Conservation (phyloP, 2,888 invertebrate genomes). For the Acronicta alni region DNA sequence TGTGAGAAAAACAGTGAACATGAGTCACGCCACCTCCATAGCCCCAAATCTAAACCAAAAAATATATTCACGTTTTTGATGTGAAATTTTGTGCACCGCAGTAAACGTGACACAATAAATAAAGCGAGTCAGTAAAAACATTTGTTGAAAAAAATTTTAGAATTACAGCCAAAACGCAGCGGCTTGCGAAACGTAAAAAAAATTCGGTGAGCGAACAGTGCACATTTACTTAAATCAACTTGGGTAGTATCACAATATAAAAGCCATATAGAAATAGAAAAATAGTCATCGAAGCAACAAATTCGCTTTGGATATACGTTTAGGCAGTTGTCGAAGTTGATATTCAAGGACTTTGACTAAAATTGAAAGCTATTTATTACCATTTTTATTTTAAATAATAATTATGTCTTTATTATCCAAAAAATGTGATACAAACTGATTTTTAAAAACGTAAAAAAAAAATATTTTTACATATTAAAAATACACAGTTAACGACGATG, state of each 20-base stretch:
- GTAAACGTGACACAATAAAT: constrained; percentile 49
- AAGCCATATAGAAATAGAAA: constrained; percentile 8
- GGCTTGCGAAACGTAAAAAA: constrained; percentile 23
- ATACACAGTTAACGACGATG: no score
- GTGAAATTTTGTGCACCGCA: constrained; percentile 44
- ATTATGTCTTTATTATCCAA: no score
- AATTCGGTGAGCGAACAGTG: constrained; percentile 30
- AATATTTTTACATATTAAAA: no score
- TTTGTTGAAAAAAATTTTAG: constrained; percentile 45
- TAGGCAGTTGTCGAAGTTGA: no score
- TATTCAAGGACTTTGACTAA: no score
- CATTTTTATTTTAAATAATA: no score
- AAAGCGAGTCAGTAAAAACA: constrained; percentile 47
- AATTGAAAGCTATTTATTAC: no score
- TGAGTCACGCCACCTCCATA: constrained; percentile 11
- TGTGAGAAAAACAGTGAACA: neutral
- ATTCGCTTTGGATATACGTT: neutral
- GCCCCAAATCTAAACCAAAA: constrained; percentile 47
- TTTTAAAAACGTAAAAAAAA: no score
- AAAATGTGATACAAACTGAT: no score
- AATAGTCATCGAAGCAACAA: neutral
- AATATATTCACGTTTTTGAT: constrained; percentile 44
- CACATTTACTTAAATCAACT: constrained; percentile 16
- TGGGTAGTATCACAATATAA: constrained; percentile 12
- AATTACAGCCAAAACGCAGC: neutral